Base-by-base conservation (phyloP, 2,797 vertebrate species). In the Myoxocephalus aenaeus region DNA sequence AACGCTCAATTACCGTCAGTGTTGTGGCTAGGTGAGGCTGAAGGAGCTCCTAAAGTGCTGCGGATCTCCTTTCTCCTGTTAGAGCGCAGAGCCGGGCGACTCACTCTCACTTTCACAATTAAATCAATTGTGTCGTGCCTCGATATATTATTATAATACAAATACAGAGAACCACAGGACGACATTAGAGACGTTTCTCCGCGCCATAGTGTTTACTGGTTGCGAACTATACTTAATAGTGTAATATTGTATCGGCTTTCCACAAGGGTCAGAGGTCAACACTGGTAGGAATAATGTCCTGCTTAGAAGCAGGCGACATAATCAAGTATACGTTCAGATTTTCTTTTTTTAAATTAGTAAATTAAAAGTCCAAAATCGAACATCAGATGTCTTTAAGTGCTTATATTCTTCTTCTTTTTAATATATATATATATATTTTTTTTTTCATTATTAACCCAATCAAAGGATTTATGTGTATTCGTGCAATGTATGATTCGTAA, bases 1-100 rank as follows among this genome's bases (percentile, higher is more conserved):
- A 89, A 88, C 92, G 94, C 93, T 94, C 93, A 93, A 94, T 95
- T 94, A 94, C 78, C 90, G 81, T 84, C 91, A 91, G 91, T 88
- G 92, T 94, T 90, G 91, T 92, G 94, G 94, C 87, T 93, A 91
- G 93, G 87, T 95, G 94, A 94, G 89, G 86, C 91, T 96, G 92
- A 94, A 96, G 94, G 92, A 93, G 91, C 93, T 75, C 80, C 89
- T 91, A 93, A 95, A 95, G 93, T 93, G 92, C 75, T 77, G 79
- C 89, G 69, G 92, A 91, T 93, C 89, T 84, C 42, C 88, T 87
- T 89, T 91, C 91, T 80, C 85, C 88, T 90, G 91, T 84, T 82
- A 86, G 62, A 36, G 64, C 36, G 54, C 53, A 3, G 14, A 70
- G 79, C 29, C 40, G 7, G 5, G 63, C 74, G 73, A 79, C 79